A percentile compares a stretch with the other conserved stretches of the same genome.
phyloP scores from a whole-genome alignment of 1,140 invertebrate species.

The Sitobion miscanthi region DNA sequence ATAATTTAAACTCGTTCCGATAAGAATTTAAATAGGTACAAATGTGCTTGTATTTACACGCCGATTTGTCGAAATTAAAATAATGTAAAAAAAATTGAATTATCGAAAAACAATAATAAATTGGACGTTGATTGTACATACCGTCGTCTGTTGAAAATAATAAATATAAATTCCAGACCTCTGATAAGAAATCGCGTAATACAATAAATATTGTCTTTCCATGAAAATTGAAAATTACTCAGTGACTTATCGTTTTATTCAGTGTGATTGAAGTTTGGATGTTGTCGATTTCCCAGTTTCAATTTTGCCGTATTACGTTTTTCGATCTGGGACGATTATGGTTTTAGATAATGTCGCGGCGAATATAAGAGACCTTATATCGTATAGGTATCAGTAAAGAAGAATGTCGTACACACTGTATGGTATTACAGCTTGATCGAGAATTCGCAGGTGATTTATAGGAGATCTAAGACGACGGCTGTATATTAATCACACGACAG shows the following conservation, averaged over 20 bases:
- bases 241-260: neutral
- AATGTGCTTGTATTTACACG: too few relatives aligned
- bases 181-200: neutral
- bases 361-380: neutral
- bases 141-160: neutral
- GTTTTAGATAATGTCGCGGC: neutral
- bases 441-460: conserved; percentile 33
- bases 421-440: neutral
- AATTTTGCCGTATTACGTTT: neutral
- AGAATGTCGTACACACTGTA: neutral
- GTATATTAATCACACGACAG: neutral
- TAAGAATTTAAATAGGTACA: too few relatives aligned
- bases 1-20: too few relatives aligned
- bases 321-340: neutral
- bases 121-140: neutral
- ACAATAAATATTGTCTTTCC: neutral
- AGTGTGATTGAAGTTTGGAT: neutral
- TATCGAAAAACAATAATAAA: neutral
- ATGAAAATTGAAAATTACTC: neutral
- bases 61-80: too few relatives aligned
- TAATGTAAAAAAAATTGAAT: neutral
- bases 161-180: neutral
- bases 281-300: neutral
- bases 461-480: neutral
- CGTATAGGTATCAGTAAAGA: neutral